Evolutionary conservation across 92 coral and sea anemone genomes (phyloP).

Genomic region (Heteractis magnifica): DNA sequence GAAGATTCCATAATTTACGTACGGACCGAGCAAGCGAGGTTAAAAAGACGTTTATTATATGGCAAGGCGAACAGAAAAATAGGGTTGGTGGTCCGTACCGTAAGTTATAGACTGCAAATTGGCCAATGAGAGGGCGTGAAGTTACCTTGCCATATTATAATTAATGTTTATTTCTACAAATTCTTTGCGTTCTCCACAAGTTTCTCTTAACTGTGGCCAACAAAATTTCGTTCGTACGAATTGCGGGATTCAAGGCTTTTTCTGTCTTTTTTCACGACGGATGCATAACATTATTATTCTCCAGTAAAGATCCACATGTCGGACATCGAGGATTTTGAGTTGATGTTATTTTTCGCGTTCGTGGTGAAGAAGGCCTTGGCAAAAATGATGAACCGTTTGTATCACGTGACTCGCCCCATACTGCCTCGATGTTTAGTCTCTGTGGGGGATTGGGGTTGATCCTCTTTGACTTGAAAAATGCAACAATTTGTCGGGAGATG

Average conservation of each 20-base stretch:
- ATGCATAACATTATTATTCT: constrained; percentile 39
- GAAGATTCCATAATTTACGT: too few relatives aligned
- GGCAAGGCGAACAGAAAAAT: too few relatives aligned
- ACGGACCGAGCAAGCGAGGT: too few relatives aligned
- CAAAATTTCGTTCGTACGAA: neutral
- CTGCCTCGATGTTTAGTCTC: constrained; percentile 30
- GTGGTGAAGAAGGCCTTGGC: constrained; percentile 64
- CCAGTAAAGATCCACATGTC: constrained; percentile 74
- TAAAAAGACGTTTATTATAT: too few relatives aligned
- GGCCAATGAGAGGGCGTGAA: too few relatives aligned
- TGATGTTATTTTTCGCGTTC: constrained; percentile 50
- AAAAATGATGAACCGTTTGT: constrained; percentile 14
- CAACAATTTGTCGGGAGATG: constrained; percentile 69
- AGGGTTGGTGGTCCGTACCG: too few relatives aligned
- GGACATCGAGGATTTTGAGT: constrained; percentile 66
- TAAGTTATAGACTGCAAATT: too few relatives aligned
- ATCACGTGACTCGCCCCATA: constrained; percentile 57
- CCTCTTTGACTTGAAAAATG: constrained; percentile 61
- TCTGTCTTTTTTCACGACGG: neutral
- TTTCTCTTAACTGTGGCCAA: too few relatives aligned
- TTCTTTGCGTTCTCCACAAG: too few relatives aligned
- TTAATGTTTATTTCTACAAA: too few relatives aligned
- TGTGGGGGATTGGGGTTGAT: constrained; percentile 75
- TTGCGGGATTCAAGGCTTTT: too few relatives aligned
- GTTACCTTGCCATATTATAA: too few relatives aligned